A percentile compares a stretch with the other conserved stretches of the same genome.
These are phyloP conservation scores for Amazona vittata DNA, from an alignment of 2,113 vertebrate genomes.

Conservation along the genomic window DNA sequence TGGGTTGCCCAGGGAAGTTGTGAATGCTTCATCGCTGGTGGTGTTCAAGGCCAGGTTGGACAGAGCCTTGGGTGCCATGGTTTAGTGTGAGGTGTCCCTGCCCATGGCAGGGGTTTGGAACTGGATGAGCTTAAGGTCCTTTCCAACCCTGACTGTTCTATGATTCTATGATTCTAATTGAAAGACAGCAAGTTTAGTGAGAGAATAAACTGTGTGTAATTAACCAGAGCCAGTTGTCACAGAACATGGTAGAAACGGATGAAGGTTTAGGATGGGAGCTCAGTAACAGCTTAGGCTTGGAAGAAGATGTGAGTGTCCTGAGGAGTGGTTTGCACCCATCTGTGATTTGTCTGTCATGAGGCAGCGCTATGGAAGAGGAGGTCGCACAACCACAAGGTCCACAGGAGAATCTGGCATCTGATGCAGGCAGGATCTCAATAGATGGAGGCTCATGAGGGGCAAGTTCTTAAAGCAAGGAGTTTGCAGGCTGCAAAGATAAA, in stretches of 20 bases:
- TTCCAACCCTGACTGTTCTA: no score
- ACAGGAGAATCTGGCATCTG: rapidly evolving
- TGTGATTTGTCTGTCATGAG: rapidly evolving
- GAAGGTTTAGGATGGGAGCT: background rate
- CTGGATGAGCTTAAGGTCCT: no score
- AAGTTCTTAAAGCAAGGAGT: background rate
- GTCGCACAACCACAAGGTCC: rapidly evolving
- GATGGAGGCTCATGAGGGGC: rapidly evolving
- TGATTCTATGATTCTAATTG: background rate
- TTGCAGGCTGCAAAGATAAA: background rate
- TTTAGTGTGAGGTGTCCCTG: no score
- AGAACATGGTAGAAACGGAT: background rate
- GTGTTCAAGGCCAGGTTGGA: no score
- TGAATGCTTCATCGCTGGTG: no score
- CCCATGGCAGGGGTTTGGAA: no score
- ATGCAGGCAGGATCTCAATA: background rate
- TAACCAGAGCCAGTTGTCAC: background rate
- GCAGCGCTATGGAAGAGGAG: background rate
- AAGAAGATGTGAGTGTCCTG: background rate
- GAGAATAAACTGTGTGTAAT: background rate
- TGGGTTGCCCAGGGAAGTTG: no score
- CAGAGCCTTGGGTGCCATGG: no score
- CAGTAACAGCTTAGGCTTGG: background rate
- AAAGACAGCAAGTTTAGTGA: background rate
- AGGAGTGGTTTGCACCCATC: background rate